Base-by-base conservation (phyloP, 2,888 invertebrate species). In the Morpho deidamia region DNA sequence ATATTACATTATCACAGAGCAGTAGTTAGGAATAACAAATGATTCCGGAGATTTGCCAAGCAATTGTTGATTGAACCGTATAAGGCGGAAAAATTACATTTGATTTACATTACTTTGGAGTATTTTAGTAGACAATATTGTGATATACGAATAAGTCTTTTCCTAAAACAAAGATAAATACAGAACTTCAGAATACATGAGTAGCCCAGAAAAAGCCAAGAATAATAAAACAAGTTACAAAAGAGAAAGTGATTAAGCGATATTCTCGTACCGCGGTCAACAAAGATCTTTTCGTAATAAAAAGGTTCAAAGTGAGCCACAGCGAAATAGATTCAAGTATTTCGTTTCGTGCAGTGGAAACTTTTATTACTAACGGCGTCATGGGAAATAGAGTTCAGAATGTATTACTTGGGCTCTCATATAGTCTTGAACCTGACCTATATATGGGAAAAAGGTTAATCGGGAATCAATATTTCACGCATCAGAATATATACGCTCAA, bases 311-410 rank as follows among this genome's bases (percentile, higher is more conserved):
- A 35, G 39, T 49, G 44, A 52, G 52, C 35, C 40, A 43, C 42
- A 54, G 55, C 50, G 50, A 53, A 50, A 54, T 44, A 46, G 47
- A 57, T 51, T 51, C 50, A 35, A 51, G 44, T 60, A 48, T 55
- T 44, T 47, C 53, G 56, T 56, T 61, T 60, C 61, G 55, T 61
- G 52, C 50, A 59, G 52, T 51, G 37, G 54, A 44, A 56, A 52
- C 56, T 46, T 57, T 60, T 60, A 60, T 62, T 60, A 62, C 58
- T 60, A 58, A 56, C 48, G 51, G 57, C 52, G 56, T 56, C 60
- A 57, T 55, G 61, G 63, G 58, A 59, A 63, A 61, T 63, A 61
- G 58, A 59, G 49, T 53, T 50, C 48, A 37, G 55, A 56, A 49
- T 56, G 40, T 49, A 44, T 51, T 34, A 44, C 33, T 39, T 33